A percentile compares a stretch with the other conserved stretches of the same genome.
Evolutionary conservation across 2,797 vertebrate species (phyloP).

Genomic region (Eulemur rubriventer): DNA sequence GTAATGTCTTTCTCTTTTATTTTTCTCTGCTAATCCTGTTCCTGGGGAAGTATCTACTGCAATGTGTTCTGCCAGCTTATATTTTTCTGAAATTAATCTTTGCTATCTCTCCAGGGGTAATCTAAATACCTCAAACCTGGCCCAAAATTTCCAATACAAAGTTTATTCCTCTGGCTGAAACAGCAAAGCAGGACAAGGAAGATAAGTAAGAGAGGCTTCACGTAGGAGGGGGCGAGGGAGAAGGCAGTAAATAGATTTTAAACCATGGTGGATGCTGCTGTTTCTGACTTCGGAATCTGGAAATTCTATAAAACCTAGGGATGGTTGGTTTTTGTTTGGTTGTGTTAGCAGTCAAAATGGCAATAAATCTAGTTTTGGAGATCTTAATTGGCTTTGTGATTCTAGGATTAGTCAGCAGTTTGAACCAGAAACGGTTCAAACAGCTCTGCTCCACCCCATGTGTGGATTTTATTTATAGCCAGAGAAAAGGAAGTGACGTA

Average conservation of each 20-base stretch:
- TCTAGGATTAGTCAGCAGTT: background rate
- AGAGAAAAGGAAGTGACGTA: background rate
- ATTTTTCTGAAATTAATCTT: conserved; percentile 48
- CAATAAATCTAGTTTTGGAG: background rate
- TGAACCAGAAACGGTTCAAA: background rate
- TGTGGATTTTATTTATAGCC: background rate
- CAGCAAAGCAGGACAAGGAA: background rate
- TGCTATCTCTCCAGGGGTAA: conserved; percentile 7
- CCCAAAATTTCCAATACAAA: background rate
- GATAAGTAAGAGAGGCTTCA: background rate
- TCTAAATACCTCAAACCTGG: conserved; percentile 50
- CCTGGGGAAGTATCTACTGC: conserved; percentile 37
- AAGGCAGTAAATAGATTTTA: background rate
- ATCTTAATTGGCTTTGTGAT: background rate
- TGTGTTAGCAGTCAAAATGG: background rate
- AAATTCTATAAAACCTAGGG: background rate
- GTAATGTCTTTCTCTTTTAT: conserved; percentile 41
- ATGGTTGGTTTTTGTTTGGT: background rate
- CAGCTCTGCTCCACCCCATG: no score
- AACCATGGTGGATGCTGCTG: background rate
- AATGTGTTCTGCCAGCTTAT: conserved; percentile 22
- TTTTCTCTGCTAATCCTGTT: conserved; percentile 62
- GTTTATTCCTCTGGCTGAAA: background rate
- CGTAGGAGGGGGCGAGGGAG: background rate
- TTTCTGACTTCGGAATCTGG: background rate